Conservation (phyloP, 2,113 vertebrate species). For the Callipepla californica region DNA sequence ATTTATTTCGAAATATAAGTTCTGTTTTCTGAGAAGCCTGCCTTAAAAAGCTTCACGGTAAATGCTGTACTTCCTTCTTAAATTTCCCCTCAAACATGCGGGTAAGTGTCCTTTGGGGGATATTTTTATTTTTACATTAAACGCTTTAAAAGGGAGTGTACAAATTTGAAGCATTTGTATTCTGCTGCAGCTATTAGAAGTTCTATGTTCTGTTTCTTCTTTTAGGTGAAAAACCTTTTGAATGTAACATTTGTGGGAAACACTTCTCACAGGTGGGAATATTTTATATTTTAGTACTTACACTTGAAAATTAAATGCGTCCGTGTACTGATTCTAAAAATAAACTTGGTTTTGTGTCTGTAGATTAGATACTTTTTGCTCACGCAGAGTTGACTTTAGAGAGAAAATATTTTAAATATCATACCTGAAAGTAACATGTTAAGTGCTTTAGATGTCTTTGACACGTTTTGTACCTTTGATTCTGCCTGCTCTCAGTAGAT, state of each 20-base stretch:
- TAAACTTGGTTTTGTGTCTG: not conserved
- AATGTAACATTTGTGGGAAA: conserved; percentile 97
- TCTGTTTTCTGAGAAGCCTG: not conserved
- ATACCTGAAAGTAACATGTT: not conserved
- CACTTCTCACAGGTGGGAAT: conserved; percentile 96
- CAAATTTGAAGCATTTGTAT: conserved; percentile 23
- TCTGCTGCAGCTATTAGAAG: conserved; percentile 46
- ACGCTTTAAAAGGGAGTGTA: not conserved
- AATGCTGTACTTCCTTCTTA: not conserved
- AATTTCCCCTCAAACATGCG: not conserved
- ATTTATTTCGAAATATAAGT: not conserved
- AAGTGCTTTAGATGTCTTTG: conserved; percentile 11
- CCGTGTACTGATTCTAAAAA: conserved; percentile 35
- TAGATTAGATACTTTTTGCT: not conserved
- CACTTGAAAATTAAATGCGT: conserved; percentile 54
- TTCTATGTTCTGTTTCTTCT: conserved; percentile 72
- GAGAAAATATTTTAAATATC: not conserved
- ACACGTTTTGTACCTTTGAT: not conserved
- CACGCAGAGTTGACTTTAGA: not conserved
- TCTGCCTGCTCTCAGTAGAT: not conserved
- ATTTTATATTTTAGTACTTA: conserved; percentile 70
- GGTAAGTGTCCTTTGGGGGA: conserved; percentile 31
- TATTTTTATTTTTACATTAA: not conserved
- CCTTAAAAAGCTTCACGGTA: not conserved
- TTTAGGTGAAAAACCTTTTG: conserved; percentile 98